phyloP scores from a whole-genome alignment of 2,888 invertebrate species.

The Aspidiotus rigidus region DNA sequence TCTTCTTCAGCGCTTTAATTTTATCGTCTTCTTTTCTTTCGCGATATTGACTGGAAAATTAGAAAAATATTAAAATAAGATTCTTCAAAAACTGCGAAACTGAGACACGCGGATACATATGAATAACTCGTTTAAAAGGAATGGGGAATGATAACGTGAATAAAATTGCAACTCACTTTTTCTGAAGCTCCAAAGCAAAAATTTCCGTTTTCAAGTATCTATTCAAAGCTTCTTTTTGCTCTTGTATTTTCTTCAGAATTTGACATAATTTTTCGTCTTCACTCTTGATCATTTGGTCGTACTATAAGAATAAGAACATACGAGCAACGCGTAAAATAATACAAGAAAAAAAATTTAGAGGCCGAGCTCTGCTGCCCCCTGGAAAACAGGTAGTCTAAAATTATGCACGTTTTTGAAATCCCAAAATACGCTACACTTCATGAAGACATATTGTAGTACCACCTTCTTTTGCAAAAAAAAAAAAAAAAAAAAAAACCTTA shows the following conservation, averaged over 20 bases:
- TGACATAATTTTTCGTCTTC: conserved; percentile 30
- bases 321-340: no score
- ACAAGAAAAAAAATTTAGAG: no score
- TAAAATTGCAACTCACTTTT: conserved; percentile 13
- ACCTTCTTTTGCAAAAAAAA: no score
- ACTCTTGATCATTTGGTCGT: conserved; percentile 25
- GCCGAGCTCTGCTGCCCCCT: no score
- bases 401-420: no score
- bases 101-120: no score
- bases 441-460: no score
- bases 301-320: not conserved
- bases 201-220: conserved; percentile 21
- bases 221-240: conserved; percentile 19
- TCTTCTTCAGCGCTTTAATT: conserved; percentile 51
- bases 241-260: conserved; percentile 23
- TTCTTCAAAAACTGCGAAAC: no score
- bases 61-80: not conserved
- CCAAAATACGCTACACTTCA: no score
- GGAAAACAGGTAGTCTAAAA: no score
- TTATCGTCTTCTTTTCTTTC: conserved; percentile 19
- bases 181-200: conserved; percentile 11
- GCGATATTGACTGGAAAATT: conserved; percentile 15
- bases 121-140: no score
- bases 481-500: no score
- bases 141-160: not conserved